Evolutionary conservation across 2,888 invertebrate species (phyloP).

Genomic region (Suillia variegata): DNA sequence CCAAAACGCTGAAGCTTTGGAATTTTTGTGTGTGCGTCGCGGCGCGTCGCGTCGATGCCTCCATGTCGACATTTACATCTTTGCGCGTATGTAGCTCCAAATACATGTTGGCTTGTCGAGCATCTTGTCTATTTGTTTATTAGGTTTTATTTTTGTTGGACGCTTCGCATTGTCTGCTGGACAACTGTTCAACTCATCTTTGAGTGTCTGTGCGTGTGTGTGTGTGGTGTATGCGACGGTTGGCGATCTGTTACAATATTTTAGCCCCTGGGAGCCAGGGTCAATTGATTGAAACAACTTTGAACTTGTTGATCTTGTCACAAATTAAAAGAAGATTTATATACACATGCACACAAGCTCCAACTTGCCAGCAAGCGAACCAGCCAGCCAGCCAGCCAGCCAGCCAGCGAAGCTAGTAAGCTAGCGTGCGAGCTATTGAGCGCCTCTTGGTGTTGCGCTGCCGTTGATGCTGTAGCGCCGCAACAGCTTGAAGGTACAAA

Average conservation of each 20-base stretch:
- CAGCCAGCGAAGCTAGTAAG: too few relatives aligned
- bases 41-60: too few relatives aligned
- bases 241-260: slow-evolving; percentile 50
- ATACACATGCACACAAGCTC: slow-evolving; percentile 37
- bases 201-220: not conserved
- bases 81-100: not conserved
- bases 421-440: too few relatives aligned
- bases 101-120: too few relatives aligned
- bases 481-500: too few relatives aligned
- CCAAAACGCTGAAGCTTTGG: too few relatives aligned
- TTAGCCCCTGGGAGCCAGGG: slow-evolving; percentile 56
- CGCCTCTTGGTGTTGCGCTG: too few relatives aligned
- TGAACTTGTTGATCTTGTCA: slow-evolving; percentile 63
- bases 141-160: not conserved
- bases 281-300: slow-evolving; percentile 62
- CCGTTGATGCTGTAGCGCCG: too few relatives aligned
- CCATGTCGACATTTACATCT: not conserved
- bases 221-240: not conserved
- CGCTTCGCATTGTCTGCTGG: not conserved
- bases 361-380: not conserved
- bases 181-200: too few relatives aligned
- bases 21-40: not conserved
- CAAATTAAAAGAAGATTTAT: slow-evolving; percentile 62
- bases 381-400: too few relatives aligned
- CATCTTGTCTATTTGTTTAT: not conserved